These are phyloP conservation scores for Paradoxurus hermaphroditus DNA, from an alignment of 2,113 vertebrate species.

Conservation along the genomic window DNA sequence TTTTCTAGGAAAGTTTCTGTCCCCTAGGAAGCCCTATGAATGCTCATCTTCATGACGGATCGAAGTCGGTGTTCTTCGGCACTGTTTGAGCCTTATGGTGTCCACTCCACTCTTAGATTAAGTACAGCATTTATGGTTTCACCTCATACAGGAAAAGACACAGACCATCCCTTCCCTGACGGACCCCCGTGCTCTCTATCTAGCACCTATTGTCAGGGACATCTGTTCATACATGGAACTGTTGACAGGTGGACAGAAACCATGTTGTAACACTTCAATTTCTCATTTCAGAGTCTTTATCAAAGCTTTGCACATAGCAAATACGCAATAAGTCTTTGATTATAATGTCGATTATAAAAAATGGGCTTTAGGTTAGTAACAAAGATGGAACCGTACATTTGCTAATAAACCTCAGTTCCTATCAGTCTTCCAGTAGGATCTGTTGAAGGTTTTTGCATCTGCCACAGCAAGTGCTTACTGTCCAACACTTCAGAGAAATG, in stretches of 20 bases:
- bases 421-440: accelerated
- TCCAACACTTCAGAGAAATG: background rate
- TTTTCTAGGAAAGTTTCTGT: background rate
- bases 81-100: background rate
- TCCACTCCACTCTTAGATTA: background rate
- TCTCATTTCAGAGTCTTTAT: background rate
- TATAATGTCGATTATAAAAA: background rate
- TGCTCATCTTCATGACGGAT: background rate
- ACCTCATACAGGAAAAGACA: background rate
- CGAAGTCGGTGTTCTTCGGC: background rate
- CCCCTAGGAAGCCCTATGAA: background rate
- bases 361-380: background rate
- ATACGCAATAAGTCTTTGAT: background rate
- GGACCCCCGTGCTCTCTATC: background rate
- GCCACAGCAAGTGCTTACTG: background rate
- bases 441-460: background rate
- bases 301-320: background rate
- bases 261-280: background rate
- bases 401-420: background rate
- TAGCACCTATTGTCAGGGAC: background rate
- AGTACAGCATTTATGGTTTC: background rate
- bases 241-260: background rate
- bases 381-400: background rate
- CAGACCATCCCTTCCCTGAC: accelerated
- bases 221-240: background rate